Evolutionary conservation across 2,888 invertebrate species (phyloP).

Genomic region (Tipula lateralis): DNA sequence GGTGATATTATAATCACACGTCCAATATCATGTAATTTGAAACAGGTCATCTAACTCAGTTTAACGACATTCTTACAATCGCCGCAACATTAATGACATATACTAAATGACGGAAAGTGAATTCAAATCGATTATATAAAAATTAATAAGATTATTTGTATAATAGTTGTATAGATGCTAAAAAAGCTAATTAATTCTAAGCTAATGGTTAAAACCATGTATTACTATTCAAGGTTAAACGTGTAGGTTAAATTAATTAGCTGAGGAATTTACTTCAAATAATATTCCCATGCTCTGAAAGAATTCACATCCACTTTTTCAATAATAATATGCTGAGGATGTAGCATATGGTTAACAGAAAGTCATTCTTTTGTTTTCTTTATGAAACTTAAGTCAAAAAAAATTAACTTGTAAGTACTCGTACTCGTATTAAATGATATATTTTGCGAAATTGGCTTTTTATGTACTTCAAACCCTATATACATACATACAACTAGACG

Average conservation of each 20-base stretch:
- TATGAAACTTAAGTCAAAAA: neutral
- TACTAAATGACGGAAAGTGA: neutral
- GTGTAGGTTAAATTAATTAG: slow-evolving; percentile 2
- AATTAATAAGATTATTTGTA: neutral
- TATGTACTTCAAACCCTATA: neutral
- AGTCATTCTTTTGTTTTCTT: neutral
- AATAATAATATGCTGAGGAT: neutral
- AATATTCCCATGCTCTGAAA: neutral
- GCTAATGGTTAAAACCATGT: neutral
- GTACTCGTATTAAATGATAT: neutral
- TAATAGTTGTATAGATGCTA: neutral
- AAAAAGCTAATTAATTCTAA: neutral
- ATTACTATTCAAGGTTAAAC: neutral
- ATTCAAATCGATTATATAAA: neutral
- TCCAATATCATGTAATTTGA: too few relatives aligned
- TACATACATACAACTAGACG: too few relatives aligned
- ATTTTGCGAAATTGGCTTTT: neutral
- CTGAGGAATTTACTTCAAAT: neutral
- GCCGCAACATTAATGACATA: neutral
- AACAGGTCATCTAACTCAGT: slow-evolving; percentile 2
- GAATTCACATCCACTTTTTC: neutral
- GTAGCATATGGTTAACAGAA: neutral
- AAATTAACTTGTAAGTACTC: neutral
- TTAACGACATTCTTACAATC: neutral
- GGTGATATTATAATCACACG: neutral